Percentiles rank a stretch among this genome's conserved stretches.
phyloP scores from a whole-genome alignment of 2,888 invertebrate species.

The Drosophila limbata region DNA sequence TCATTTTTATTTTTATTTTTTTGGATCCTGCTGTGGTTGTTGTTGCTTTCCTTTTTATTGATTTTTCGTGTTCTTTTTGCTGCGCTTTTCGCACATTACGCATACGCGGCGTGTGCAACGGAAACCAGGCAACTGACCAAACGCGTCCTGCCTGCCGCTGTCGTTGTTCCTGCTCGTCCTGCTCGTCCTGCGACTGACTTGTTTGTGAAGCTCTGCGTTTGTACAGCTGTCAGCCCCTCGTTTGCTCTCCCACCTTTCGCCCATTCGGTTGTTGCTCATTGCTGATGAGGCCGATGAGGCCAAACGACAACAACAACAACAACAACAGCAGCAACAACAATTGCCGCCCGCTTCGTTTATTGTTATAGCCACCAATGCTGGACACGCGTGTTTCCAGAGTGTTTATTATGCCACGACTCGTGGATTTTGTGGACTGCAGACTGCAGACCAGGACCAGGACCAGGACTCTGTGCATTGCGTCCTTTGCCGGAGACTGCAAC shows the following conservation, averaged over 20 bases:
- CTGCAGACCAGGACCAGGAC: constrained; percentile 4
- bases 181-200: constrained; percentile 46
- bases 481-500: constrained; percentile 17
- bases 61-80: constrained; percentile 65
- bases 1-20: constrained; percentile 1
- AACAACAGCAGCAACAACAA: constrained; percentile 30
- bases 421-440: constrained; percentile 35
- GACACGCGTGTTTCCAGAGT: constrained; percentile 53
- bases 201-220: constrained; percentile 75
- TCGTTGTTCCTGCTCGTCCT: background rate
- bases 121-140: constrained; percentile 83
- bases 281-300: constrained; percentile 23
- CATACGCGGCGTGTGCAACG: constrained; percentile 76
- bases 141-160: constrained; percentile 69
- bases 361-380: constrained; percentile 52
- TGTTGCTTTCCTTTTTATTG: constrained; percentile 49
- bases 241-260: constrained; percentile 49
- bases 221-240: constrained; percentile 73
- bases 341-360: constrained; percentile 49
- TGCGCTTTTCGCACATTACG: constrained; percentile 63
- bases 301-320: constrained; percentile 26
- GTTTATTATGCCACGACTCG: constrained; percentile 59
- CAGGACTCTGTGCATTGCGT: constrained; percentile 28
- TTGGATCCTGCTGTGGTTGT: background rate
- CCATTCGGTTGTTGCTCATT: constrained; percentile 12